Percentiles rank a stretch among this genome's conserved stretches.
phyloP scores from a whole-genome alignment of 2,888 invertebrate genomes.

The Zaprionus obscuricornis region DNA sequence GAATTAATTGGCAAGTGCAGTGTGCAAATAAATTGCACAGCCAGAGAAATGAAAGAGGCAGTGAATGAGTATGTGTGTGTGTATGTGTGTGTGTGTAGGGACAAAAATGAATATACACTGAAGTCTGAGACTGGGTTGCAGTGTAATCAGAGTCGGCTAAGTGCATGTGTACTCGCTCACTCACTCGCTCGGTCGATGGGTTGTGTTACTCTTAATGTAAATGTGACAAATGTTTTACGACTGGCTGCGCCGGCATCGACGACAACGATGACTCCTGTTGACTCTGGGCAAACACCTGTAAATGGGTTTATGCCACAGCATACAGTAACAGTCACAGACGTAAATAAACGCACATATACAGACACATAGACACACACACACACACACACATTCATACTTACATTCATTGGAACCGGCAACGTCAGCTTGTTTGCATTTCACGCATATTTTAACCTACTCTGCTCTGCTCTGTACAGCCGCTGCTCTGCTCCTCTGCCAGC shows the following conservation, averaged over 20 bases:
- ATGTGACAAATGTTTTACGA: slow-evolving; percentile 79
- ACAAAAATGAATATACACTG: too few species aligned
- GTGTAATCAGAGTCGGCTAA: slow-evolving; percentile 19
- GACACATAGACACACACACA: slow-evolving; percentile 6
- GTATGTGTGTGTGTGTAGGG: background rate
- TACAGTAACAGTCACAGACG: too few species aligned
- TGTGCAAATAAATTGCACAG: background rate
- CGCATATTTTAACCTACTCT: slow-evolving; percentile 60
- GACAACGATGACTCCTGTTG: slow-evolving; percentile 61
- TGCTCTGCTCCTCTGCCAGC: background rate
- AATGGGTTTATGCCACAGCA: slow-evolving; percentile 56
- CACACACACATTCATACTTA: slow-evolving; percentile 3
- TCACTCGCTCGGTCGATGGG: slow-evolving; percentile 14
- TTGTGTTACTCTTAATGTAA: slow-evolving; percentile 67
- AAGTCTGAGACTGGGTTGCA: too few species aligned
- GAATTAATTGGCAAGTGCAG: slow-evolving; percentile 75
- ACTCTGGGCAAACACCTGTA: slow-evolving; percentile 76
- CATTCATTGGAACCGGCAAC: slow-evolving; percentile 10
- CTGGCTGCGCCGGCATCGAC: slow-evolving; percentile 66
- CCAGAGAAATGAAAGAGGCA: background rate
- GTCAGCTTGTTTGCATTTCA: slow-evolving; percentile 56
- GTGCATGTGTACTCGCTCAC: too few species aligned
- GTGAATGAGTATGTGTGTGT: slow-evolving; percentile 5
- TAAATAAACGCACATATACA: slow-evolving; percentile 33
- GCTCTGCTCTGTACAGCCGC: slow-evolving; percentile 10